Percentiles rank a stretch among this genome's conserved stretches.
These are phyloP conservation scores for Xylota segnis DNA, from an alignment of 2,888 invertebrate species.

Conservation along the genomic window DNA sequence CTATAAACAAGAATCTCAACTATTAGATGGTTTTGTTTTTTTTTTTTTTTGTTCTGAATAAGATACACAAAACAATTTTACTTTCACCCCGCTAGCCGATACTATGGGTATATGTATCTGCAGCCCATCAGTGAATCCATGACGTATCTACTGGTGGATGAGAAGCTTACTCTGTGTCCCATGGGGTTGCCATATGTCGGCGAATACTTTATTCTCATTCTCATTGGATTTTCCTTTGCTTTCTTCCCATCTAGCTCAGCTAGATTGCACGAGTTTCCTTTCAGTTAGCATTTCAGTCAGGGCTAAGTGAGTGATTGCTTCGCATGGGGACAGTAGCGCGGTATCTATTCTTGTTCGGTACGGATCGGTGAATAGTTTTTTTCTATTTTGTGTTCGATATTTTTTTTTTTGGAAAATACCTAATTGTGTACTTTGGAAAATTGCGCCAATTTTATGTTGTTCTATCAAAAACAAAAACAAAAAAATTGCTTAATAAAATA, in stretches of 20 bases:
- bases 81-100: slow-evolving; percentile 25
- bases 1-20: slow-evolving; percentile 22
- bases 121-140: slow-evolving; percentile 27
- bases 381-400: background rate
- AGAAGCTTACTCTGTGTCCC: slow-evolving; percentile 19
- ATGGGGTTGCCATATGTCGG: slow-evolving; percentile 75
- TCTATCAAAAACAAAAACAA: background rate
- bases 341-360: slow-evolving; percentile 9
- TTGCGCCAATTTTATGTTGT: slow-evolving; percentile 40
- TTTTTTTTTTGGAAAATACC: slow-evolving; percentile 22
- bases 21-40: background rate
- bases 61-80: slow-evolving; percentile 23
- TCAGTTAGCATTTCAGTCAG: slow-evolving; percentile 67
- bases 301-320: slow-evolving; percentile 73
- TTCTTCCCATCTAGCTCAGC: slow-evolving; percentile 38
- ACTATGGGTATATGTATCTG: background rate
- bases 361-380: slow-evolving; percentile 38
- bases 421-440: slow-evolving; percentile 8
- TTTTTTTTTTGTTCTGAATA: slow-evolving; percentile 1
- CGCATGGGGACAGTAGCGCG: slow-evolving; percentile 59
- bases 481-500: slow-evolving; percentile 4
- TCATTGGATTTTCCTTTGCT: slow-evolving; percentile 50
- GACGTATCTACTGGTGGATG: slow-evolving; percentile 51
- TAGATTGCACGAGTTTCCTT: slow-evolving; percentile 68
- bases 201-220: slow-evolving; percentile 30